Evolutionary conservation across 2,797 vertebrate genomes (phyloP), one percentile per base, ranked within the genome.

Genomic region (Darevskia nairensis): DNA sequence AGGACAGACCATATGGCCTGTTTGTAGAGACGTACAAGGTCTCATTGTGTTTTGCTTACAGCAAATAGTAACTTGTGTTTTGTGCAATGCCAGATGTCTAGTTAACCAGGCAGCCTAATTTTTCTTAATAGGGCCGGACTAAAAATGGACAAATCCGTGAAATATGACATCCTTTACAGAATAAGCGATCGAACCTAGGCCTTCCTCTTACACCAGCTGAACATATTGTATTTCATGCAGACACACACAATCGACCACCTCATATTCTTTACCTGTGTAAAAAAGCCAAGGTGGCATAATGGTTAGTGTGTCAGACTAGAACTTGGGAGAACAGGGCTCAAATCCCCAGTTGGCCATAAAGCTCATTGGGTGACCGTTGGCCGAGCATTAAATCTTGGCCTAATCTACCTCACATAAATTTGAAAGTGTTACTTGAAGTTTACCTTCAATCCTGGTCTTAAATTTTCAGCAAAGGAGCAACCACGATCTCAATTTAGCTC

Each of bases 31-130:
- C 23, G 35, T 72, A 87, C 46, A 89, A n/a, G 76, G 41, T 2
- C 55, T 81, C 89, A 15, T 44, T 81, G 55, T 68, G 83, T 41
- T 76, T 81, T 89, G 78, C 39, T 93, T 89, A 88, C 35, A 87
- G 86, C 87, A 91, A 91, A 93, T 78, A 74, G 71, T 86, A 68
- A 87, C 71, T 69, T 86, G 59, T 66, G 69, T 84, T 86, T 82
- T 89, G 1, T 76, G 64, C 8, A 90, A 64, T 89, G 90, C 80
- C 89, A 92, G 88, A 94, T 94, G 92, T 91, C 78, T 92, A 90
- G 82, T 91, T 74, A 76, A 72, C 87, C n/a, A 92, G 85, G 88
- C 75, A 92, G 19, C 61, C 80, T 90, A 78, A 85, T 79, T 50
- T 88, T 87, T 93, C 94, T 80, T 83, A 82, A 66, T 41, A 13